Evolutionary conservation across 2,888 invertebrate species (phyloP).

Genomic region (Lycia hirtaria): DNA sequence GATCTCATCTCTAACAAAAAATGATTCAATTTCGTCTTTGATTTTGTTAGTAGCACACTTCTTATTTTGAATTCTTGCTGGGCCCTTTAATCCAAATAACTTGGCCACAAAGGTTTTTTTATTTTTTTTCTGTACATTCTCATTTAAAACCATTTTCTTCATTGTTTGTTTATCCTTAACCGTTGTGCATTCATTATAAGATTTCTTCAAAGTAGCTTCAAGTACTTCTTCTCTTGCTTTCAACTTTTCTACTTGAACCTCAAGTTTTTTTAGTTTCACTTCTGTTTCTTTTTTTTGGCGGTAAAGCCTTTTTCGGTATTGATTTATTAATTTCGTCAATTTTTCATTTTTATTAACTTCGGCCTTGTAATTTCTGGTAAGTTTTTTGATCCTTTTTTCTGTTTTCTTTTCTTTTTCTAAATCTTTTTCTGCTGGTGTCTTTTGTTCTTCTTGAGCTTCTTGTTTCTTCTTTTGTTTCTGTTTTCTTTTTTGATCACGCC

Average conservation of each 20-base stretch:
- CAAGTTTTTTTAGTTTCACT: not conserved
- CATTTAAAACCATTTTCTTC: not conserved
- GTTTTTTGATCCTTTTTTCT: too few species aligned
- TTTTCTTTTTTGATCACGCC: too few species aligned
- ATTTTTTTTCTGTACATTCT: not conserved
- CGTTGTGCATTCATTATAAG: not conserved
- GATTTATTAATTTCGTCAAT: too few species aligned
- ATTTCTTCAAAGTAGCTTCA: not conserved
- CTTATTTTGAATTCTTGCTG: not conserved
- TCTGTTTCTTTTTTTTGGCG: too few species aligned
- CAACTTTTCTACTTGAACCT: not conserved
- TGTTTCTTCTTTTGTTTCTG: too few species aligned
- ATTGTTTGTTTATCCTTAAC: not conserved
- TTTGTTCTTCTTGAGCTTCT: too few species aligned
- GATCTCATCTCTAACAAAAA: constrained; percentile 5
- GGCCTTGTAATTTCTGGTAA: too few species aligned
- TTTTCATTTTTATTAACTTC: too few species aligned
- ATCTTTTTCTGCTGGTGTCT: too few species aligned
- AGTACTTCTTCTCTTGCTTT: not conserved
- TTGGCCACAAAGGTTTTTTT: not conserved
- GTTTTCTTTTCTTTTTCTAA: too few species aligned
- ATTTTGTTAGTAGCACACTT: not conserved
- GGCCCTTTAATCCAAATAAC: not conserved
- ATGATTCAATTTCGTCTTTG: not conserved
- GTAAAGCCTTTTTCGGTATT: too few species aligned